Evolutionary conservation across 2,888 invertebrate species (phyloP).

Genomic region (Plebejus argus): DNA sequence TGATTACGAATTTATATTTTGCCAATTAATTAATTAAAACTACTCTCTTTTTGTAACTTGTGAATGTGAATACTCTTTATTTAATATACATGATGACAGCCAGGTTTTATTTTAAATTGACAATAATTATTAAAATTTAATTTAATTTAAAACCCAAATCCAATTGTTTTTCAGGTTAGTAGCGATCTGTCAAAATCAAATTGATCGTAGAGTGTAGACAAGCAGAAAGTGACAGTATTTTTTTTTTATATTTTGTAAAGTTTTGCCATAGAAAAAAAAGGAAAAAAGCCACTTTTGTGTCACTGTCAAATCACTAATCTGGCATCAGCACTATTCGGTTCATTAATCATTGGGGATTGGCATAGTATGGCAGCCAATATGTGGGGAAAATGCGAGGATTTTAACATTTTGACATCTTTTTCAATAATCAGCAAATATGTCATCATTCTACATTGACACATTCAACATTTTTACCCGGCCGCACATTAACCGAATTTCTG

Average conservation of each 20-base stretch:
- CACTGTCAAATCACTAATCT: too few relatives aligned
- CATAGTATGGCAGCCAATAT: too few relatives aligned
- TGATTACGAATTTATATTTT: slow-evolving; percentile 9
- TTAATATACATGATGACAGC: neutral
- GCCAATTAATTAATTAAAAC: neutral
- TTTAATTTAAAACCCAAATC: neutral
- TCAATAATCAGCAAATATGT: too few relatives aligned
- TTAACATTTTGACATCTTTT: too few relatives aligned
- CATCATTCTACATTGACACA: too few relatives aligned
- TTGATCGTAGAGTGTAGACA: neutral
- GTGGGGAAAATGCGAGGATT: too few relatives aligned
- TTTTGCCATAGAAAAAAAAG: neutral
- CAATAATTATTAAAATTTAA: neutral
- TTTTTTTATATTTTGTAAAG: neutral
- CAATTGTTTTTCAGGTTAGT: slow-evolving; percentile 4
- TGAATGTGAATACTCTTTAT: neutral
- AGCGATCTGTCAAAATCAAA: neutral
- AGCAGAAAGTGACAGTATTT: neutral
- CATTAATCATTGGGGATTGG: too few relatives aligned
- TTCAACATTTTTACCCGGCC: too few relatives aligned
- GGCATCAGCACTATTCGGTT: too few relatives aligned
- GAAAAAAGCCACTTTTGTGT: too few relatives aligned
- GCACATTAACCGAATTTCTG: too few relatives aligned
- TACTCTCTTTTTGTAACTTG: neutral
- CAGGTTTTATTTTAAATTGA: neutral